Percentiles rank a stretch among this genome's conserved stretches.
phyloP scores from a whole-genome alignment of 1,140 invertebrate genomes.

The Dolichoris vasculosae region DNA sequence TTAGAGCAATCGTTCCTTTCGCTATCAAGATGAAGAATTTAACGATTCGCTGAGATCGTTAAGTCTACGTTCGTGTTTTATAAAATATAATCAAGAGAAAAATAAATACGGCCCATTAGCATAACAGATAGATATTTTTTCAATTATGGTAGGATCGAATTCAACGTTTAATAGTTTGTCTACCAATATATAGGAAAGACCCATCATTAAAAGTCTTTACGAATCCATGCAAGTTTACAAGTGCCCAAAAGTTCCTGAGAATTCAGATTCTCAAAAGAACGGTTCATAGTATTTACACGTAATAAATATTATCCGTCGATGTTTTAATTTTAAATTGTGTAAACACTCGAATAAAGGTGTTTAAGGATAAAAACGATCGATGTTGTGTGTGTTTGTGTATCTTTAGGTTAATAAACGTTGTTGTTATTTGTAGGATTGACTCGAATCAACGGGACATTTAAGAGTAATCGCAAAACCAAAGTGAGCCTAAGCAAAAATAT shows the following conservation, averaged over 20 bases:
- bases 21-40: background rate
- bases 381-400: background rate
- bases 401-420: background rate
- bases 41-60: background rate
- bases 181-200: background rate
- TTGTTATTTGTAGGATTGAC: background rate
- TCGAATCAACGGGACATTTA: background rate
- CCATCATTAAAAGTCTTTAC: background rate
- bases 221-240: conserved; percentile 9
- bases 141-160: background rate
- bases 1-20: background rate
- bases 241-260: conserved; percentile 34
- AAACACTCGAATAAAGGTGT: background rate
- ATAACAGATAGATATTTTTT: background rate
- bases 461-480: background rate
- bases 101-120: background rate
- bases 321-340: background rate
- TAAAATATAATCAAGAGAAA: background rate
- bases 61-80: background rate
- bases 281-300: background rate
- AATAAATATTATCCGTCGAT: background rate
- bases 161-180: background rate
- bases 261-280: background rate
- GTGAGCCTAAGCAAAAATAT: conserved; percentile 7
- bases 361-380: background rate